Evolutionary conservation across 2,113 vertebrate species (phyloP).

Genomic region (Gymnocephalus cernua): DNA sequence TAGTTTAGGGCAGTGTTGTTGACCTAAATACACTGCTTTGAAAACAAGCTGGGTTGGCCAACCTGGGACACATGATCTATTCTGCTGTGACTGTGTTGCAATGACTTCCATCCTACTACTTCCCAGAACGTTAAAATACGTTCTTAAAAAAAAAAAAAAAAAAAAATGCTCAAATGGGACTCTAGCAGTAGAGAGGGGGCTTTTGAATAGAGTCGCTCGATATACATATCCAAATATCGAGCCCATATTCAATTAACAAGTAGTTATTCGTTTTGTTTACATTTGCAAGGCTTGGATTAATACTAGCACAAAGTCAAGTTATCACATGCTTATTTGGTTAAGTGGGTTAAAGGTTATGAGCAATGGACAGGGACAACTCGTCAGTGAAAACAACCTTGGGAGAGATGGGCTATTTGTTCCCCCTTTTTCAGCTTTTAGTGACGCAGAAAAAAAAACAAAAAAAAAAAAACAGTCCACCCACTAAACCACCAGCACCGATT

Average conservation of each 20-base stretch:
- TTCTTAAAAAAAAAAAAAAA: constrained; percentile 32
- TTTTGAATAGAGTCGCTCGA: background rate
- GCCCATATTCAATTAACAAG: background rate
- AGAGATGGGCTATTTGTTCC: background rate
- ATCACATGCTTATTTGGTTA: constrained; percentile 6
- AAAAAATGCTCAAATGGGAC: constrained; percentile 30
- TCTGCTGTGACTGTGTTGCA: constrained; percentile 61
- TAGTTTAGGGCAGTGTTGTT: constrained; percentile 43
- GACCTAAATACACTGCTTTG: constrained; percentile 68
- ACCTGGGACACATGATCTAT: constrained; percentile 62
- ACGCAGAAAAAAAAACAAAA: constrained; percentile 21
- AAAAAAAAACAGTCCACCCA: constrained; percentile 45
- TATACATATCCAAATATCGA: background rate
- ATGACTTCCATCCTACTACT: constrained; percentile 36
- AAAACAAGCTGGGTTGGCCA: constrained; percentile 70
- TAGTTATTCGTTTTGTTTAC: background rate
- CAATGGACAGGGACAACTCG: constrained; percentile 12
- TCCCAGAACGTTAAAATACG: constrained; percentile 36
- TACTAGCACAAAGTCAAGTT: background rate
- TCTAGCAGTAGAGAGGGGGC: background rate
- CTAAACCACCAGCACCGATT: constrained; percentile 21
- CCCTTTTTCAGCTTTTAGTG: constrained; percentile 33
- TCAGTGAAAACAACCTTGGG: constrained; percentile 28
- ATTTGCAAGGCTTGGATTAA: background rate
- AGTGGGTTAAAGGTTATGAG: constrained; percentile 58